A percentile compares a stretch with the other conserved stretches of the same genome.
Conservation (phyloP, 2,797 vertebrate species). For the Iguana delicatissima region DNA sequence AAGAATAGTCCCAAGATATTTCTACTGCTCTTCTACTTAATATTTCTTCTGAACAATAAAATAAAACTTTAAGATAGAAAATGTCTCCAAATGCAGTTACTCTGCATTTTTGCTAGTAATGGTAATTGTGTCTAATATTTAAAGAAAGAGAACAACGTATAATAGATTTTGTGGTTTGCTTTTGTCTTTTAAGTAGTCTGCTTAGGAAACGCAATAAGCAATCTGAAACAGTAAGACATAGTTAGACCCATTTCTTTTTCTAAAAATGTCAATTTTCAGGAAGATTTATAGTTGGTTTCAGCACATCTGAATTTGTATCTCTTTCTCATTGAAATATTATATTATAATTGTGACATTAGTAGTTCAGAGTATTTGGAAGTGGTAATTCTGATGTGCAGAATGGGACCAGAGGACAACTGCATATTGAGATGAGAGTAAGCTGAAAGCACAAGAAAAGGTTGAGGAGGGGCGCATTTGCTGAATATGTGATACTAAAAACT, state of each 20-base stretch:
- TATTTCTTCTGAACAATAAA: neutral
- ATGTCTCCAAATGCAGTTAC: neutral
- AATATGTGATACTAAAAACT: neutral
- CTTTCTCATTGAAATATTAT: neutral
- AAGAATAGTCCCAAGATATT: constrained; percentile 1
- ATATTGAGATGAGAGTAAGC: neutral
- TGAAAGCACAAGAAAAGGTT: neutral
- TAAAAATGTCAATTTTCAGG: constrained; percentile 15
- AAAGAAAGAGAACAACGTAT: constrained; percentile 11
- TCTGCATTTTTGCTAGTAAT: neutral
- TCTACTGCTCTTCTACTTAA: constrained; percentile 13
- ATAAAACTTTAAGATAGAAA: neutral
- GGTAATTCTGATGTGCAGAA: neutral
- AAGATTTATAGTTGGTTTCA: neutral
- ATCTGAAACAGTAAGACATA: constrained; percentile 19
- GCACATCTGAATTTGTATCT: neutral
- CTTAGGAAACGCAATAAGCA: neutral
- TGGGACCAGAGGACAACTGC: no score
- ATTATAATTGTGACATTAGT: neutral
- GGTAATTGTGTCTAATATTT: neutral
- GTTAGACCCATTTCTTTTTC: neutral
- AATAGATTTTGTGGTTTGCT: neutral
- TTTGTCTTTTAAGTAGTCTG: neutral
- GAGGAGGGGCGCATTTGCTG: neutral
- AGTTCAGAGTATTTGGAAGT: neutral